Evolutionary conservation across 64 coral and sea anemone genomes (phyloP).

Genomic region (Pachyseris speciosa): DNA sequence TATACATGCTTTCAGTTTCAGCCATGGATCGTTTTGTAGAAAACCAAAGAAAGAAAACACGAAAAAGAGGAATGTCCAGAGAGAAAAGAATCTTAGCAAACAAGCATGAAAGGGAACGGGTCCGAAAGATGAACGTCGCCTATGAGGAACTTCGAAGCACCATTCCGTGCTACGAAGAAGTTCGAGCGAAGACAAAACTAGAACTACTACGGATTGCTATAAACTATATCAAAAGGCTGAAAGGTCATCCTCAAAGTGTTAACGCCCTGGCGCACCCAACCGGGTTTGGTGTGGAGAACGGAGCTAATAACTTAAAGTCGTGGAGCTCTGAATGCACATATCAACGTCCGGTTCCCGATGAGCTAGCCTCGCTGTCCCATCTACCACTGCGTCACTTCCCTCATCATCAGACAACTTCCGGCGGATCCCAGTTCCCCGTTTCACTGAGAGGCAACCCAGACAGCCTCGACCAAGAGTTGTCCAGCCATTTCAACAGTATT

Average conservation of each 20-base stretch:
- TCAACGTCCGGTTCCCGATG: background rate
- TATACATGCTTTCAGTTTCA: background rate
- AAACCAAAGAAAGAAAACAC: background rate
- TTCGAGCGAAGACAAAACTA: conserved; percentile 41
- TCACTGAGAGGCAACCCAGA: background rate
- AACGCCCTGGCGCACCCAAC: background rate
- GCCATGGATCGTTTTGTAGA: background rate
- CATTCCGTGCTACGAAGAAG: conserved; percentile 42
- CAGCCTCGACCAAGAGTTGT: background rate
- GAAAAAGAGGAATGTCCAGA: background rate
- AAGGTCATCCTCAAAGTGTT: background rate
- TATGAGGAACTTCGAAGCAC: conserved; percentile 42
- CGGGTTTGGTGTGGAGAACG: background rate
- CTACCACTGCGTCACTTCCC: background rate
- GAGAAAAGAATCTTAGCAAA: conserved; percentile 55
- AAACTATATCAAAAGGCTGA: conserved; percentile 57
- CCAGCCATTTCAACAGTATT: background rate
- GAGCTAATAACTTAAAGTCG: too few species aligned
- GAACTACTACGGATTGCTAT: conserved; percentile 52
- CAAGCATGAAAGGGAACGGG: conserved; percentile 50
- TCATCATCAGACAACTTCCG: background rate
- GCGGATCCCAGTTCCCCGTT: background rate
- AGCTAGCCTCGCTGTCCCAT: background rate
- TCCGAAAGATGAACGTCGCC: conserved; percentile 67
- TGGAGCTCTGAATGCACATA: background rate